These are phyloP conservation scores for Oscheius sp. DNA, from an alignment of 2,888 invertebrate genomes.

Conservation along the genomic window DNA sequence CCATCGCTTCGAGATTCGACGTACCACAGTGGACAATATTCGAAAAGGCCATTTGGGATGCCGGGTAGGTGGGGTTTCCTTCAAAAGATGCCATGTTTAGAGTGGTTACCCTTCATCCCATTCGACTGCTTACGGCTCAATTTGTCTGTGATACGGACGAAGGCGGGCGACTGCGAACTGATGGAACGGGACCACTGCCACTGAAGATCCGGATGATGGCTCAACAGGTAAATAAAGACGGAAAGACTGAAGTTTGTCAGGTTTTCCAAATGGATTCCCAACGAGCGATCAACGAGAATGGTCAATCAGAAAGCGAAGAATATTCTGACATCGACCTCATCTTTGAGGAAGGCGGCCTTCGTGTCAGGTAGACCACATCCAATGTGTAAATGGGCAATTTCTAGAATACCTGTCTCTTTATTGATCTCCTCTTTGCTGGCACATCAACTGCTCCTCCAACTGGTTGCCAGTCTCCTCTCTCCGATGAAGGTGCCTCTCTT, in stretches of 20 bases:
- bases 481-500: background rate
- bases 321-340: conserved; percentile 12
- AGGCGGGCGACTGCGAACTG: conserved; percentile 7
- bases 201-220: conserved; percentile 24
- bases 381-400: background rate
- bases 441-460: conserved; percentile 37
- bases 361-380: conserved; percentile 18
- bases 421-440: conserved; percentile 32
- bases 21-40: conserved; percentile 43
- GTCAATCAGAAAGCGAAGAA: background rate
- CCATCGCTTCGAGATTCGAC: conserved; percentile 31
- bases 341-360: conserved; percentile 9
- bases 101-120: conserved; percentile 83
- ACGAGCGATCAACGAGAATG: background rate
- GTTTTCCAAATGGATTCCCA: conserved; percentile 34
- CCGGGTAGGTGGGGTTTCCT: conserved; percentile 34
- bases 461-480: conserved; percentile 27
- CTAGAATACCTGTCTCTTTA: conserved; percentile 17
- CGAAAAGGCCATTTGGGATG: conserved; percentile 45
- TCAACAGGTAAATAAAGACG: conserved; percentile 17
- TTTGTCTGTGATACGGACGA: conserved; percentile 30
- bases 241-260: background rate
- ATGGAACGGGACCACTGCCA: conserved; percentile 16
- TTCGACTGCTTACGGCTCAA: conserved; percentile 79
- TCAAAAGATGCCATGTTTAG: conserved; percentile 72